Conservation (phyloP, 2,113 vertebrate species). For the Spheniscus mendiculus region DNA sequence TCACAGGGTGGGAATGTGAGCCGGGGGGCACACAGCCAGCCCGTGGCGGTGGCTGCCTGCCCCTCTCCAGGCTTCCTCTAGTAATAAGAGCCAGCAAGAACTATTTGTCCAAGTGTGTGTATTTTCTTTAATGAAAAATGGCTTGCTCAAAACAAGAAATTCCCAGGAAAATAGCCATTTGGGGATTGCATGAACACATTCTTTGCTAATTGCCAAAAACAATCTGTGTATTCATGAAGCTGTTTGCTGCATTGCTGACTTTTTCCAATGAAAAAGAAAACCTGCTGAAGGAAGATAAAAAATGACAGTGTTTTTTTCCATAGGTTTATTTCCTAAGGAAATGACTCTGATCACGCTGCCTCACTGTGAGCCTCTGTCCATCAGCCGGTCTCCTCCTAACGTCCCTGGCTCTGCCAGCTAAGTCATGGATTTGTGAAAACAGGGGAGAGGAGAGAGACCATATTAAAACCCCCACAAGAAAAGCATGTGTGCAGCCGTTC, state of each 20-base stretch:
- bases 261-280: conserved; percentile 4
- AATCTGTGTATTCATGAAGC: conserved; percentile 50
- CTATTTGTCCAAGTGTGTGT: neutral
- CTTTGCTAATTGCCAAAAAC: conserved; percentile 39
- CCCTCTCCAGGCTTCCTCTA: neutral
- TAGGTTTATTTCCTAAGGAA: neutral
- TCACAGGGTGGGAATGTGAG: neutral
- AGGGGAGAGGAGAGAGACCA: neutral
- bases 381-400: neutral
- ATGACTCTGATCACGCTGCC: neutral
- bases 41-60: neutral
- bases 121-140: neutral
- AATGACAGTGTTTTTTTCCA: neutral
- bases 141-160: neutral
- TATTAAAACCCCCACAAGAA: neutral
- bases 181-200: neutral
- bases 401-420: neutral
- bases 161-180: neutral
- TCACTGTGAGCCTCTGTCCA: neutral
- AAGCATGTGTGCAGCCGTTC: neutral
- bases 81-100: neutral
- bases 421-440: neutral
- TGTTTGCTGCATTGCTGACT: conserved; percentile 50
- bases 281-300: conserved; percentile 43
- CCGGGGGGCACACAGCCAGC: too few relatives aligned